phyloP scores from a whole-genome alignment of 1,140 invertebrate species.

The Apis florea region DNA sequence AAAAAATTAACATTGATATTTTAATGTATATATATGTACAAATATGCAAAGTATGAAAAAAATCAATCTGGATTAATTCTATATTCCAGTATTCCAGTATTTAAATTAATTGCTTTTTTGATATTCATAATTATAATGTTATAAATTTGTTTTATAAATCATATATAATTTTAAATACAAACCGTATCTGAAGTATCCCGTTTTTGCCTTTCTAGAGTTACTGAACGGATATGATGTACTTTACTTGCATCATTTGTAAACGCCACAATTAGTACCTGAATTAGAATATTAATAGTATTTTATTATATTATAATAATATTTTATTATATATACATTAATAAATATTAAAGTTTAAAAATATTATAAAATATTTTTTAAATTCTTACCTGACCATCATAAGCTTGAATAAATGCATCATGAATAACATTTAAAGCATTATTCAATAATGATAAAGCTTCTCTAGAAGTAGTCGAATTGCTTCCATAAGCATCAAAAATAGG shows the following conservation, averaged over 20 bases:
- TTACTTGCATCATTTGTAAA: slow-evolving; percentile 85
- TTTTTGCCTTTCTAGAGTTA: slow-evolving; percentile 50
- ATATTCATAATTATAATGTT: not conserved
- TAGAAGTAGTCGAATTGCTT: slow-evolving; percentile 83
- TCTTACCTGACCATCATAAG: slow-evolving; percentile 84
- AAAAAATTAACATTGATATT: not conserved
- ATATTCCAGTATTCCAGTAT: too few relatives aligned
- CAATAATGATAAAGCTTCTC: slow-evolving; percentile 85
- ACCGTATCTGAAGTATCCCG: slow-evolving; percentile 53
- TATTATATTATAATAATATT: not conserved
- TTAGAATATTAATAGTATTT: not conserved
- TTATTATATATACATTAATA: not conserved
- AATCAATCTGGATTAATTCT: not conserved
- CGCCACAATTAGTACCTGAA: slow-evolving; percentile 81
- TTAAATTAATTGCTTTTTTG: not conserved
- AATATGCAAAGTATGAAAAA: not conserved
- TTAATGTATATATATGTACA: not conserved
- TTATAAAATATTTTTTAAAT: not conserved
- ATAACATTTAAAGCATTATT: slow-evolving; percentile 82
- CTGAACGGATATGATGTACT: slow-evolving; percentile 71
- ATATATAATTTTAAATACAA: slow-evolving; percentile 37
- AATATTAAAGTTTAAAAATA: not conserved
- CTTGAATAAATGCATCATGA: slow-evolving; percentile 83
- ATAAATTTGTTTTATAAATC: slow-evolving; percentile 4
- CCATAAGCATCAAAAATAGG: slow-evolving; percentile 85